Percentiles rank a stretch among this genome's conserved stretches.
Conservation (phyloP, 1,140 invertebrate genomes). For the Pogonomyrmex californicus region DNA sequence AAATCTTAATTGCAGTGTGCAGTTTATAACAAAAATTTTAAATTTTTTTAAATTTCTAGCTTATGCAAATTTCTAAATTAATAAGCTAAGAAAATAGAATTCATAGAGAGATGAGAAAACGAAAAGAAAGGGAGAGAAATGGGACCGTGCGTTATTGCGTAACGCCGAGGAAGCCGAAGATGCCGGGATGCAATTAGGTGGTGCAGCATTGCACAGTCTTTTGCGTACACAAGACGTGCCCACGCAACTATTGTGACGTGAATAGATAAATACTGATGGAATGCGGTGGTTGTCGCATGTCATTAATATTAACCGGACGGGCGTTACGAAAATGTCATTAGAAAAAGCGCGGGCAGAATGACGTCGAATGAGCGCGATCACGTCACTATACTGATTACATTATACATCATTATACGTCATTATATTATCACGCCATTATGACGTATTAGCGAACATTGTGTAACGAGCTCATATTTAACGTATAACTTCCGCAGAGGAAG, state of each 20-base stretch:
- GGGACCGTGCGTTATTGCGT: background rate
- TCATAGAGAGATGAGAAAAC: background rate
- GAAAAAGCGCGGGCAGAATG: background rate
- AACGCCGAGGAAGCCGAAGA: slow-evolving; percentile 18
- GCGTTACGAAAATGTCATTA: background rate
- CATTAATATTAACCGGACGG: slow-evolving; percentile 18
- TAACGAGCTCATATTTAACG: background rate
- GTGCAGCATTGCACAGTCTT: slow-evolving; percentile 22
- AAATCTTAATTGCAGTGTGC: background rate
- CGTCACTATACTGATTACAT: background rate
- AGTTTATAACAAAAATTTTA: background rate
- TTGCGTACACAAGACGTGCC: slow-evolving; percentile 32
- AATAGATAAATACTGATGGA: slow-evolving; percentile 39
- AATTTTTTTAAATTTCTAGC: background rate
- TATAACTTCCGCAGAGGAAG: background rate
- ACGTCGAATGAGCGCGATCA: background rate
- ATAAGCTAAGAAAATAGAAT: background rate
- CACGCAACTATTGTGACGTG: slow-evolving; percentile 41
- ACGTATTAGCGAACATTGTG: background rate
- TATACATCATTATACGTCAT: background rate
- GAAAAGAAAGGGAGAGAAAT: background rate
- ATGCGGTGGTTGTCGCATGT: background rate
- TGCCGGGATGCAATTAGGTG: slow-evolving; percentile 36
- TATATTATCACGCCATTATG: background rate
- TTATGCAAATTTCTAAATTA: slow-evolving; percentile 1